These are phyloP conservation scores for Tridacna crocea DNA, from an alignment of 2,888 invertebrate species.

Conservation along the genomic window DNA sequence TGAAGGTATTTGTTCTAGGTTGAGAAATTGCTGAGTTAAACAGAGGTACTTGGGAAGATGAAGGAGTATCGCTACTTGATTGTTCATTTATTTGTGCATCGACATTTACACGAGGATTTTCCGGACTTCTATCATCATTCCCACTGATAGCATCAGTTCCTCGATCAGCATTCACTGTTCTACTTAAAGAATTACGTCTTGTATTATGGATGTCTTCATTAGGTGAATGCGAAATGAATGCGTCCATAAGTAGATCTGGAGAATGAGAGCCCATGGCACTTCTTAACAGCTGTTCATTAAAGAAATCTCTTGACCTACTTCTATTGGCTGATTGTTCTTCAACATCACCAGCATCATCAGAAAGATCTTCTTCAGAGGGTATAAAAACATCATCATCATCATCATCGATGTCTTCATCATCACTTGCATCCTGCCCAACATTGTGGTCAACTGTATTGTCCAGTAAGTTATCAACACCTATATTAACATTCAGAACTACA, in stretches of 20 bases:
- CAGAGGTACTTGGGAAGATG: background rate
- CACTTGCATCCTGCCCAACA: slow-evolving; percentile 28
- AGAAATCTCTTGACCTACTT: background rate
- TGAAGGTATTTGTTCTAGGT: slow-evolving; percentile 52
- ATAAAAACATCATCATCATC: slow-evolving; percentile 10
- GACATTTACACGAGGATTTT: background rate
- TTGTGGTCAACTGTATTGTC: slow-evolving; percentile 15
- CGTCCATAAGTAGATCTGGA: background rate
- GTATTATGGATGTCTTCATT: background rate
- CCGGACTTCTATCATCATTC: background rate
- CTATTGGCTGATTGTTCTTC: background rate
- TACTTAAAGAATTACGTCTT: background rate
- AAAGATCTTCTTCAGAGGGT: background rate
- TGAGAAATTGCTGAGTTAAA: background rate
- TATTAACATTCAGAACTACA: slow-evolving; percentile 12
- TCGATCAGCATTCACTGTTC: background rate
- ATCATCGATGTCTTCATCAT: slow-evolving; percentile 12
- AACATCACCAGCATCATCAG: background rate
- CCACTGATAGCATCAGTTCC: background rate
- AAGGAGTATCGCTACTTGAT: background rate
- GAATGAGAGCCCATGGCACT: background rate
- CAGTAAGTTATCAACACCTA: slow-evolving; percentile 27
- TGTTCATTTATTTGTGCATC: background rate
- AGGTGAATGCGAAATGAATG: background rate
- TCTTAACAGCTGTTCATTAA: background rate